These are phyloP conservation scores for Argyresthia albistria DNA, from an alignment of 2,888 invertebrate species.

Conservation along the genomic window DNA sequence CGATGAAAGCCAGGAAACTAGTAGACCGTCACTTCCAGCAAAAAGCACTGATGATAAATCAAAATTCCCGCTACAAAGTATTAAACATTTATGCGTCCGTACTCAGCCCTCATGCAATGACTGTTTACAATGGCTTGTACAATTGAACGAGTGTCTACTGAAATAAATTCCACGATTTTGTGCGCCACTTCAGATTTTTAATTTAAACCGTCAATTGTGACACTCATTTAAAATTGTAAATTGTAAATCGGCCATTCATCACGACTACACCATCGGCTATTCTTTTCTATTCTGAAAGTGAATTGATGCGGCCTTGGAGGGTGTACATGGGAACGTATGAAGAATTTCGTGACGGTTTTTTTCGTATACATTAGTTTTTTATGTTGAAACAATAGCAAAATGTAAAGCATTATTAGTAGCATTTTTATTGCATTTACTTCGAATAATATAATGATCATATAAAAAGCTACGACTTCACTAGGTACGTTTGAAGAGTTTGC, in stretches of 20 bases:
- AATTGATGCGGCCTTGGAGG: slow-evolving; percentile 8
- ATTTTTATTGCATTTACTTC: too few species aligned
- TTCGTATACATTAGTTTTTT: too few species aligned
- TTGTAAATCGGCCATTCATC: slow-evolving; percentile 36
- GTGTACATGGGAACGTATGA: slow-evolving; percentile 7
- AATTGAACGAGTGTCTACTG: slow-evolving; percentile 17
- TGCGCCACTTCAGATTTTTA: slow-evolving; percentile 29
- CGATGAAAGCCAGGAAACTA: neutral
- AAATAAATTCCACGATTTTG: slow-evolving; percentile 40
- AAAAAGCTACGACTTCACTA: neutral
- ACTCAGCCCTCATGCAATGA: slow-evolving; percentile 18
- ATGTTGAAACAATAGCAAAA: too few species aligned
- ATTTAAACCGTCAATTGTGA: slow-evolving; percentile 42
- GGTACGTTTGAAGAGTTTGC: too few species aligned
- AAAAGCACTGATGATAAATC: slow-evolving; percentile 17
- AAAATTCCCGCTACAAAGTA: slow-evolving; percentile 23
- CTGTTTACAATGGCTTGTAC: slow-evolving; percentile 27
- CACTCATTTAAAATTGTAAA: slow-evolving; percentile 48
- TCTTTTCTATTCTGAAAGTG: slow-evolving; percentile 11
- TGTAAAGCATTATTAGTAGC: too few species aligned
- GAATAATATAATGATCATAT: neutral
- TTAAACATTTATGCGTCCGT: slow-evolving; percentile 33
- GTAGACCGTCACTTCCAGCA: neutral
- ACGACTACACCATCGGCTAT: slow-evolving; percentile 17
- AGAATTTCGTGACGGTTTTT: neutral